phyloP scores from a whole-genome alignment of 2,113 vertebrate species.

The Xiphophorus maculatus region DNA sequence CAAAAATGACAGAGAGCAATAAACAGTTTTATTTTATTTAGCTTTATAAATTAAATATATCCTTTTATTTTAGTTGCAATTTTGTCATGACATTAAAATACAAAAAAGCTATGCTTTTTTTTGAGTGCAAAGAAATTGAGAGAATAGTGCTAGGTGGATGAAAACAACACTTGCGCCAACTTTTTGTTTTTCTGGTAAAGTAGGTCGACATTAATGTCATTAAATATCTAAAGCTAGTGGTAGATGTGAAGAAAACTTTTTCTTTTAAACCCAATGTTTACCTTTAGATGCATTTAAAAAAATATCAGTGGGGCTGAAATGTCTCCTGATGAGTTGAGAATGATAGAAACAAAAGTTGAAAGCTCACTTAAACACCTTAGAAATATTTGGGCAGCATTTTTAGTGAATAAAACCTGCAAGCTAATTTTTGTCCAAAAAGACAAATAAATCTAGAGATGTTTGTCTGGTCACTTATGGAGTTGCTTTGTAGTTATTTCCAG shows the following conservation, averaged over 20 bases:
- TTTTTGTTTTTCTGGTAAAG: background rate
- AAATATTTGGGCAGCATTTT: background rate
- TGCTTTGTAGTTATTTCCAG: no score
- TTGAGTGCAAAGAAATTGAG: background rate
- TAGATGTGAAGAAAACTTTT: background rate
- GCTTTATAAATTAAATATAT: background rate
- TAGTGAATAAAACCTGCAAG: background rate
- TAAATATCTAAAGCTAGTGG: background rate
- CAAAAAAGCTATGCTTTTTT: background rate
- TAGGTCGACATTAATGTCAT: background rate
- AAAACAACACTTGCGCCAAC: background rate
- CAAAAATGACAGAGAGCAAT: background rate
- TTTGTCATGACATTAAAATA: background rate
- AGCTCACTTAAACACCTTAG: background rate
- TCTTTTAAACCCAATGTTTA: background rate
- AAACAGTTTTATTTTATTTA: no score
- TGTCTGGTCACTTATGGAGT: no score
- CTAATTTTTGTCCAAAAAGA: background rate
- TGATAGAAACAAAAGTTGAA: background rate
- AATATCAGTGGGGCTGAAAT: background rate
- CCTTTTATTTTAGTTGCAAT: background rate
- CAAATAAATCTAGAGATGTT: no score
- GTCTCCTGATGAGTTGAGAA: background rate
- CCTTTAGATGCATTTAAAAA: no score
- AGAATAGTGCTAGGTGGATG: background rate